A percentile compares a stretch with the other conserved stretches of the same genome.
phyloP scores from a whole-genome alignment of 2,888 invertebrate species.

The Chalcis sispes region DNA sequence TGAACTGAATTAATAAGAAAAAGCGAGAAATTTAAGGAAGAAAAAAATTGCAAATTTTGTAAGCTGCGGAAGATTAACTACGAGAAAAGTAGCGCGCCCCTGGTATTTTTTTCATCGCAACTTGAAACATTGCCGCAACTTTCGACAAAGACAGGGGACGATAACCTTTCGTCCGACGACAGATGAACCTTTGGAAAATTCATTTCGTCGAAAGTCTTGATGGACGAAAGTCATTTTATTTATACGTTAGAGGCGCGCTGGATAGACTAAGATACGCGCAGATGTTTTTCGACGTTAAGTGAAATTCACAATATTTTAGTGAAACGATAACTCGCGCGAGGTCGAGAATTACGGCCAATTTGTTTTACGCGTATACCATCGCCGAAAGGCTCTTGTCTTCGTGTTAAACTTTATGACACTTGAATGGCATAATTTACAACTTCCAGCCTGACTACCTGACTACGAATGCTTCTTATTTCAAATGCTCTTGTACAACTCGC shows the following conservation, averaged over 20 bases:
- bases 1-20: slow-evolving; percentile 29
- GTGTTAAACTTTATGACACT: slow-evolving; percentile 56
- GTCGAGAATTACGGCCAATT: slow-evolving; percentile 56
- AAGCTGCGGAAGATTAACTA: too few relatives aligned
- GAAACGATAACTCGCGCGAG: slow-evolving; percentile 35
- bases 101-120: too few relatives aligned
- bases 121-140: too few relatives aligned
- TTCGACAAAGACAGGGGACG: too few relatives aligned
- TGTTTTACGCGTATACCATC: slow-evolving; percentile 42
- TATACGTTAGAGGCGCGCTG: background rate
- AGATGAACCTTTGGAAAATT: too few relatives aligned
- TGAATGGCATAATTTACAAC: slow-evolving; percentile 53
- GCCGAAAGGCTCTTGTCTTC: slow-evolving; percentile 52
- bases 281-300: slow-evolving; percentile 7
- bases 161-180: too few relatives aligned
- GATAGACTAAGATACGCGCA: background rate
- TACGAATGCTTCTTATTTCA: slow-evolving; percentile 35
- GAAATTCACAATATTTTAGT: slow-evolving; percentile 37
- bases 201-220: background rate
- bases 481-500: slow-evolving; percentile 22
- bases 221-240: background rate
- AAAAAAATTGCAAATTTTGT: too few relatives aligned
- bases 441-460: slow-evolving; percentile 16
- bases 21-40: too few relatives aligned
- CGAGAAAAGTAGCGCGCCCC: too few relatives aligned